These are phyloP conservation scores for Callithrix jacchus DNA, from an alignment of 2,113 vertebrate species.

Conservation along the genomic window DNA sequence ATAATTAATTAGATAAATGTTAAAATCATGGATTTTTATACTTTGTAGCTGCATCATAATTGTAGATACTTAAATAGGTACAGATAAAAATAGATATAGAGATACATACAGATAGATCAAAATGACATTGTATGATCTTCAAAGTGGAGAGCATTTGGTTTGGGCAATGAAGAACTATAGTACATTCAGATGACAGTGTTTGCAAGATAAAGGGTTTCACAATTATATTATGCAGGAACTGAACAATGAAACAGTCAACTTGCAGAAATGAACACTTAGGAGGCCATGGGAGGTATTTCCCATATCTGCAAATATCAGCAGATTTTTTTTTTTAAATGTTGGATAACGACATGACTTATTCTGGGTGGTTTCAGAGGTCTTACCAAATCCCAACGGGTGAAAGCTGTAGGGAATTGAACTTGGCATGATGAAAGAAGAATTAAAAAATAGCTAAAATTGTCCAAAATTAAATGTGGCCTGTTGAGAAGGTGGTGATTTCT, in stretches of 20 bases:
- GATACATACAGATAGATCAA: not conserved
- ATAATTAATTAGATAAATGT: conserved; percentile 63
- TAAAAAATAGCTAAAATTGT: not conserved
- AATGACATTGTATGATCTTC: not conserved
- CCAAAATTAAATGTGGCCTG: not conserved
- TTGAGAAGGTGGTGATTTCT: not conserved
- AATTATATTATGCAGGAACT: not conserved
- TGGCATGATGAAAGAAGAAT: not conserved
- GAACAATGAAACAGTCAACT: not conserved
- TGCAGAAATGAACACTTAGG: not conserved
- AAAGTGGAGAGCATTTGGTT: not conserved
- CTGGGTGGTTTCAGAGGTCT: not conserved
- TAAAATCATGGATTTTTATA: conserved; percentile 50
- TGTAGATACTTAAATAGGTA: not conserved
- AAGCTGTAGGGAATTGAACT: not conserved
- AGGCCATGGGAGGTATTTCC: not conserved
- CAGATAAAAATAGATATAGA: not conserved
- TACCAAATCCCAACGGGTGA: not conserved
- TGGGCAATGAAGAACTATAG: not conserved
- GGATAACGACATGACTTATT: not conserved
- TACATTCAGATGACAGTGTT: not conserved
- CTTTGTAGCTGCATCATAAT: conserved; percentile 48
- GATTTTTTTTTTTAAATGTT: not conserved
- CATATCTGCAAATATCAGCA: not conserved
- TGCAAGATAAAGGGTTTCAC: not conserved